phyloP scores from a whole-genome alignment of 2,888 invertebrate species.

The Sicus ferrugineus region DNA sequence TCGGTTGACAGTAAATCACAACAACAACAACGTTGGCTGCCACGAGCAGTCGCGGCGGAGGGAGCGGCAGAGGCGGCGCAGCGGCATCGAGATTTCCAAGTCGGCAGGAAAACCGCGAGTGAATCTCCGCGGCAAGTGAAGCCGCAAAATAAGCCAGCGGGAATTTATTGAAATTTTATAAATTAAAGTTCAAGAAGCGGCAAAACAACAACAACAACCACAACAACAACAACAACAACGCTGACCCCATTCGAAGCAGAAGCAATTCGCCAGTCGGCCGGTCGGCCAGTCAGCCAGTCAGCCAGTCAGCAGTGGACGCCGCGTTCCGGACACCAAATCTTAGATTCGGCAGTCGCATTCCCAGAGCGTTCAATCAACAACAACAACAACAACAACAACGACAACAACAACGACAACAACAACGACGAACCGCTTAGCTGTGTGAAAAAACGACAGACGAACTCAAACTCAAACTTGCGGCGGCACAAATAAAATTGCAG shows the following conservation, averaged over 20 bases:
- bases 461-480: neutral
- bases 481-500: constrained; percentile 51
- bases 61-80: too few species aligned
- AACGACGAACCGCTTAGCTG: constrained; percentile 33
- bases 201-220: neutral
- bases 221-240: too few species aligned
- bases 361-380: too few species aligned
- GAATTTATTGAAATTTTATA: neutral
- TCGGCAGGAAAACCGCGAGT: neutral
- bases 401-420: too few species aligned
- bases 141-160: constrained; percentile 11
- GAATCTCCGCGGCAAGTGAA: constrained; percentile 22
- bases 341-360: too few species aligned
- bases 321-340: too few species aligned
- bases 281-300: neutral
- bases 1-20: constrained; percentile 38
- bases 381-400: too few species aligned
- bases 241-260: neutral
- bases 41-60: constrained; percentile 7
- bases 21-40: constrained; percentile 30
- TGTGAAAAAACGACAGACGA: constrained; percentile 35
- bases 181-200: neutral
- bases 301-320: too few species aligned
- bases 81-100: too few species aligned
- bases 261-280: neutral